Evolutionary conservation across 2,888 invertebrate species (phyloP), one percentile per base, ranked within the genome.

Genomic region (Scaptodrosophila latifasciaeformis): DNA sequence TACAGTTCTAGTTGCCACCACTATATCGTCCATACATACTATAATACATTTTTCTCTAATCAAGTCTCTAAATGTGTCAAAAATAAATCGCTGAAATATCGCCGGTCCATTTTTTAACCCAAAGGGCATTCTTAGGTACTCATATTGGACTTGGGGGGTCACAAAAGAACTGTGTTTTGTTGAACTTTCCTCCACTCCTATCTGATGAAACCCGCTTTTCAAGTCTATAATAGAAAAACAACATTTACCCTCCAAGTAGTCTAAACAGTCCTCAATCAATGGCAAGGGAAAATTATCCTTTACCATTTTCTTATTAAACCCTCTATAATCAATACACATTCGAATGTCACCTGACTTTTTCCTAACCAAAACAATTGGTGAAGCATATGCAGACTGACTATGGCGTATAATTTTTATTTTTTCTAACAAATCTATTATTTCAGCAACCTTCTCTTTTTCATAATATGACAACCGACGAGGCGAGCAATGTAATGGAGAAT

Each of bases 91-190:
- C 18, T 2, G 10, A 39, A 39, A 39, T 17, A 39, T 18, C 4
- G 39, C 39, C 17, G 39, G 39, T 12, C 17, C 39, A 17, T 39
- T 39, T 9, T 90, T 90, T 69, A 88, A n/a, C n/a, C 10, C 37
- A 24, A 29, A 48, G 24, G 10, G 39, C 39, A 42, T 42, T 7
- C 42, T 42, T 13, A 42, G 21, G 15, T 42, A 42, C 12, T 42
- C 42, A 40, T 40, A 40, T 40, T 40, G 40, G 2, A 19, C 27
- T 2, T 47, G 27, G 17, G 37, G 47, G 2, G 39, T 48, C 18
- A 48, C 29, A 4, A 48, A 48, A 1, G 29, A 12, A 1, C 29
- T 39, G 19, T 18, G 30, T 10, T 21, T 17, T 1, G 27, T 30
- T 18, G 39, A 39, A 7, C 17, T 18, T 30, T 24, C 29, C 9